These are phyloP conservation scores for Chaitophorus viminalis DNA, from an alignment of 2,888 invertebrate genomes.

Conservation along the genomic window DNA sequence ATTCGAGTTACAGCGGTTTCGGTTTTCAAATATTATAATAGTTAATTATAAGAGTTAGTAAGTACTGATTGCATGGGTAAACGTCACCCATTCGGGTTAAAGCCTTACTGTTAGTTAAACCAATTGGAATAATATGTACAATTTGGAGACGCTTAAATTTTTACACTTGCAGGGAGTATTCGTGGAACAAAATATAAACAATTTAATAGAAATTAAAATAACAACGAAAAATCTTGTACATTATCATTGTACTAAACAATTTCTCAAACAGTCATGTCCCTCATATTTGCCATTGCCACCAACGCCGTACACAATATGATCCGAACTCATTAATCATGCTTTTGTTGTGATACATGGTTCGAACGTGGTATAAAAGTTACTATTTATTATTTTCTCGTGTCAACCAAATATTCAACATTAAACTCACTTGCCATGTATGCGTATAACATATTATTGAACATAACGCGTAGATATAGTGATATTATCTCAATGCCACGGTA, in stretches of 20 bases:
- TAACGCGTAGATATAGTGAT: background rate
- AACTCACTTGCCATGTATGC: background rate
- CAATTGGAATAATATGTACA: too few relatives aligned
- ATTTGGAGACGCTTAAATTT: too few relatives aligned
- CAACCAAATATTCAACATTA: background rate
- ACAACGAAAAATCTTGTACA: too few relatives aligned
- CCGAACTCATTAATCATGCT: slow-evolving; percentile 26
- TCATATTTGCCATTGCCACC: background rate
- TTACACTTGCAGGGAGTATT: too few relatives aligned
- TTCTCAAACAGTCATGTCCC: background rate
- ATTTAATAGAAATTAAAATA: too few relatives aligned
- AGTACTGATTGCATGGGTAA: too few relatives aligned
- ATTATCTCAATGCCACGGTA: background rate
- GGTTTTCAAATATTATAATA: too few relatives aligned
- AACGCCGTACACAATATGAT: background rate
- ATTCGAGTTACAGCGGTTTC: too few relatives aligned
- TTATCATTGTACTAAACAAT: too few relatives aligned
- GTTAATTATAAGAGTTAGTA: too few relatives aligned
- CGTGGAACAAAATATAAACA: background rate
- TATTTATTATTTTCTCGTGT: background rate
- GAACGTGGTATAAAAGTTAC: background rate
- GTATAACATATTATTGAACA: background rate
- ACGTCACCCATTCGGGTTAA: too few relatives aligned
- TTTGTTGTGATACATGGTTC: background rate
- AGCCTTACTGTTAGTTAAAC: too few relatives aligned